Conservation (phyloP, 2,888 invertebrate genomes). For the Trichopoda pennipes region DNA sequence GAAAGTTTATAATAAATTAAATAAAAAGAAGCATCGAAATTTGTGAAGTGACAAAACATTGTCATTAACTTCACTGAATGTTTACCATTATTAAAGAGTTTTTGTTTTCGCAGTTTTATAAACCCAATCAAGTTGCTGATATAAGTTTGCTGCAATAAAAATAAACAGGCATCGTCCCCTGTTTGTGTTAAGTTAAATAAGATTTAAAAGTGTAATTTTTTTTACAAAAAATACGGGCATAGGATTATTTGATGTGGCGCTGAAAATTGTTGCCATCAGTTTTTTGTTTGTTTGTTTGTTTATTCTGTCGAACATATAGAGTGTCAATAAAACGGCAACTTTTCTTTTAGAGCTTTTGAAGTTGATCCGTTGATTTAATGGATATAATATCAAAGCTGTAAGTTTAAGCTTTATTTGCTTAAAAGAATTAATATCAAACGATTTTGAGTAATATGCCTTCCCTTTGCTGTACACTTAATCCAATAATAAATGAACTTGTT, state of each 20-base stretch:
- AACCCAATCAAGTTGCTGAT: conserved; percentile 44
- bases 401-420: neutral
- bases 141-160: conserved; percentile 1
- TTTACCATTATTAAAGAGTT: conserved; percentile 64
- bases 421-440: neutral
- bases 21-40: neutral
- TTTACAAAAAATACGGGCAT: conserved; percentile 42
- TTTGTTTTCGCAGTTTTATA: conserved; percentile 31
- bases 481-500: conserved; percentile 16
- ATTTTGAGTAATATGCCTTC: neutral
- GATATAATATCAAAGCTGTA: neutral
- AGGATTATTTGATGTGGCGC: neutral
- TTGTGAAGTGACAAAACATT: conserved; percentile 29
- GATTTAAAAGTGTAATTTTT: neutral
- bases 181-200: neutral
- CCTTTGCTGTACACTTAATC: neutral
- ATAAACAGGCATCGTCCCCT: neutral
- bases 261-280: neutral
- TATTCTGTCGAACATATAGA: neutral
- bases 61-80: conserved; percentile 60
- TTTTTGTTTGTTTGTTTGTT: too few relatives aligned
- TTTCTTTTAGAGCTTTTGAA: neutral
- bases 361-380: neutral
- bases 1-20: conserved; percentile 1
- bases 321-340: conserved; percentile 21